Evolutionary conservation across 35 echinoderm and acorn worm species (phyloP).

Genomic region (Stichopus chloronotus): DNA sequence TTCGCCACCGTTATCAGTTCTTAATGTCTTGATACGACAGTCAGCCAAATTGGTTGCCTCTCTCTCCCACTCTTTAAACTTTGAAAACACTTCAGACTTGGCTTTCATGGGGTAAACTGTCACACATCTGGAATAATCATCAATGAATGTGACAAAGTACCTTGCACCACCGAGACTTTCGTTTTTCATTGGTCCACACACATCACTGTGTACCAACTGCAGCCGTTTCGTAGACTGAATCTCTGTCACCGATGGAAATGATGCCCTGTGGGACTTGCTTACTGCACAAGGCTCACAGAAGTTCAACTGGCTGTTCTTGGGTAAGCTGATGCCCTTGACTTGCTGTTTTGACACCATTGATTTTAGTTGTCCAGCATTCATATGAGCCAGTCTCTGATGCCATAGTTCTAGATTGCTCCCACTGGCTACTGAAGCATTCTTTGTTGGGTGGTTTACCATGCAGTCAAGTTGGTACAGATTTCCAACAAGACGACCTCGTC

Average conservation of each 20-base stretch:
- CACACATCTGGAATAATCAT: not conserved
- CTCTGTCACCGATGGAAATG: too few relatives aligned
- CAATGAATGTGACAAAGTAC: slow-evolving; percentile 16
- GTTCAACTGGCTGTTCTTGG: not conserved
- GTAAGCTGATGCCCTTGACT: not conserved
- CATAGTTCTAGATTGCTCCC: slow-evolving; percentile 21
- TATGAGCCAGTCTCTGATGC: slow-evolving; percentile 10
- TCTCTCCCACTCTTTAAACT: too few relatives aligned
- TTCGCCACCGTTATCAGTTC: not conserved
- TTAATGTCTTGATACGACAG: slow-evolving; percentile 4
- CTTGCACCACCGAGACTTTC: not conserved
- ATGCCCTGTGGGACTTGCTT: too few relatives aligned
- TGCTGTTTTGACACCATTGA: slow-evolving; percentile 15
- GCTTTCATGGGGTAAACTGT: not conserved
- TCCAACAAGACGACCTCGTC: slow-evolving; percentile 15
- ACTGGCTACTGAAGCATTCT: not conserved
- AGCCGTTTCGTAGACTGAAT: too few relatives aligned
- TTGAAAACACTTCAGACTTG: not conserved
- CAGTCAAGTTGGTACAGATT: slow-evolving; percentile 18
- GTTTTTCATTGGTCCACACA: too few relatives aligned
- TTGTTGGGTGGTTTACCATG: not conserved
- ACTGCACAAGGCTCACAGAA: too few relatives aligned
- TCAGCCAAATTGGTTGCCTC: not conserved
- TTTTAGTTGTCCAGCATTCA: slow-evolving; percentile 8
- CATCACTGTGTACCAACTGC: too few relatives aligned